Conservation (phyloP, 2,113 vertebrate species). For the Solea solea region DNA sequence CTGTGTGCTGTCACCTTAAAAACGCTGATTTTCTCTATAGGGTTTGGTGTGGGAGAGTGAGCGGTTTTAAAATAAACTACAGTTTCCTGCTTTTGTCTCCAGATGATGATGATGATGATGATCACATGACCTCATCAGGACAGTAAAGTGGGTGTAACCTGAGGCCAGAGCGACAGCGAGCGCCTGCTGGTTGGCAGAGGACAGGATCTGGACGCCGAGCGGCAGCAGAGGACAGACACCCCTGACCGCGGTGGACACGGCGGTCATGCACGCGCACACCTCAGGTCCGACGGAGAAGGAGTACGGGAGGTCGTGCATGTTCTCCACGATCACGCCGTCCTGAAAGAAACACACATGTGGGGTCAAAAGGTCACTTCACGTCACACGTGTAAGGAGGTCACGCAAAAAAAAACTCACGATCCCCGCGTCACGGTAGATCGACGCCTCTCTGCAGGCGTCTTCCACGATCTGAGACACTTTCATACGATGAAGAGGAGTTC, state of each 20-base stretch:
- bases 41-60: too few species aligned
- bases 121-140: background rate
- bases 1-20: too few species aligned
- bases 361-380: background rate
- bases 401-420: slow-evolving; percentile 73
- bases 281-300: slow-evolving; percentile 81
- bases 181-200: slow-evolving; percentile 84
- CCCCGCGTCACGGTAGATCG: slow-evolving; percentile 82
- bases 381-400: background rate
- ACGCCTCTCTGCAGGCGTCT: slow-evolving; percentile 85
- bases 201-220: slow-evolving; percentile 85
- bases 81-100: too few species aligned
- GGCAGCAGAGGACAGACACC: slow-evolving; percentile 74
- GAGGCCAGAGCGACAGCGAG: slow-evolving; percentile 85
- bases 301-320: slow-evolving; percentile 91
- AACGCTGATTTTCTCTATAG: too few species aligned
- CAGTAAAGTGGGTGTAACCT: slow-evolving; percentile 69
- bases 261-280: slow-evolving; percentile 83
- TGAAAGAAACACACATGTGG: slow-evolving; percentile 44
- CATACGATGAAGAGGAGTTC: slow-evolving; percentile 80
- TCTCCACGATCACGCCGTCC: slow-evolving; percentile 89
- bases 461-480: slow-evolving; percentile 82
- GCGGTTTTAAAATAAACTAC: too few species aligned
- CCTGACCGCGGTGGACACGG: slow-evolving; percentile 78
- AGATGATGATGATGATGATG: background rate